Percentiles rank a stretch among this genome's conserved stretches.
phyloP scores from a whole-genome alignment of 2,888 invertebrate genomes.

The Cerceris rybyensis region DNA sequence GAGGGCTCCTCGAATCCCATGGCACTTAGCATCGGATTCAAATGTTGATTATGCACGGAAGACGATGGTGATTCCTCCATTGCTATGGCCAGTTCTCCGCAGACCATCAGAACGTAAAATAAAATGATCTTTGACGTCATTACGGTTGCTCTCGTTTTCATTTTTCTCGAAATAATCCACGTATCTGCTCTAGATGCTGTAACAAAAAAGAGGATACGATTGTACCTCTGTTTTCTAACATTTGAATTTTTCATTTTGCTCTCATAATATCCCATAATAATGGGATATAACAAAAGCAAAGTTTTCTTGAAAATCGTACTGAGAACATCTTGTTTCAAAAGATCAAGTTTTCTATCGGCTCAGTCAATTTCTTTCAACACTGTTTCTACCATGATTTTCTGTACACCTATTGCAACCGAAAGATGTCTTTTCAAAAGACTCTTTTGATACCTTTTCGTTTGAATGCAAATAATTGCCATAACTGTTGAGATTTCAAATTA shows the following conservation, averaged over 20 bases:
- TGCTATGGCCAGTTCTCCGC: conserved; percentile 60
- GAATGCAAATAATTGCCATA: no score
- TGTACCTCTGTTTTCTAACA: background rate
- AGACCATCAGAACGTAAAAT: conserved; percentile 61
- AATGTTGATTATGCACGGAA: conserved; percentile 43
- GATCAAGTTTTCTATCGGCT: no score
- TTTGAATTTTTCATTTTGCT: background rate
- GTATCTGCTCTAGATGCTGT: background rate
- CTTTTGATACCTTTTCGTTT: no score
- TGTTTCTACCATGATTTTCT: no score
- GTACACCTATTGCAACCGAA: no score
- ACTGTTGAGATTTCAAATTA: no score
- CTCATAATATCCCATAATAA: no score
- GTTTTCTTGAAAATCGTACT: no score
- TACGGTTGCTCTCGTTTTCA: conserved; percentile 35
- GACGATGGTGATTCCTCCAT: conserved; percentile 64
- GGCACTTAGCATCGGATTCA: conserved; percentile 41
- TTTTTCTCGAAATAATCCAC: conserved; percentile 4
- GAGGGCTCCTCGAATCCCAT: conserved; percentile 54
- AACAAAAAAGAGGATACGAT: background rate
- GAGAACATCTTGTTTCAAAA: no score
- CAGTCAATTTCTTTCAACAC: no score
- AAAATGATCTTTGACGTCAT: conserved; percentile 55
- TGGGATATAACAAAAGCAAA: no score
- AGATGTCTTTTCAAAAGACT: no score